phyloP scores from a whole-genome alignment of 2,888 invertebrate genomes.

The Drosophila antonietae region DNA sequence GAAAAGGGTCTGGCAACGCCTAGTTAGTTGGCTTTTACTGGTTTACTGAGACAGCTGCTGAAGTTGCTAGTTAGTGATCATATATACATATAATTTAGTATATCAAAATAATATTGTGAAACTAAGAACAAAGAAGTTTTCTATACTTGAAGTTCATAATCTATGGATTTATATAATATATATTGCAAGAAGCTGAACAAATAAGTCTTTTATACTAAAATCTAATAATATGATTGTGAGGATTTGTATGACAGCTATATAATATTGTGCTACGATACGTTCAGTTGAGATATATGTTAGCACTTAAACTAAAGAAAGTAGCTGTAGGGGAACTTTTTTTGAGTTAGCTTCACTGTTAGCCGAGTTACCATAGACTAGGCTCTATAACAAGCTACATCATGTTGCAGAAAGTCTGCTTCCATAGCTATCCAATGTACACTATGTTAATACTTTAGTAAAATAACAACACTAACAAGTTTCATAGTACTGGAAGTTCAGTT shows the following conservation, averaged over 20 bases:
- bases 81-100: background rate
- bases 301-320: rapidly evolving
- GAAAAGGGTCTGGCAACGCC: background rate
- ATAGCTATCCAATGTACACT: background rate
- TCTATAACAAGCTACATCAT: background rate
- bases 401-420: too few relatives aligned
- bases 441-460: background rate
- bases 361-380: background rate
- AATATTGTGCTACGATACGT: background rate
- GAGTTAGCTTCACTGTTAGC: background rate
- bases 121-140: background rate
- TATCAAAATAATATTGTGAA: too few relatives aligned
- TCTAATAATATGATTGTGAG: too few relatives aligned
- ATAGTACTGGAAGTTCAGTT: too few relatives aligned
- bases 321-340: too few relatives aligned
- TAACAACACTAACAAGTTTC: too few relatives aligned
- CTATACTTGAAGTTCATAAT: too few relatives aligned
- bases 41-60: background rate
- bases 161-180: too few relatives aligned
- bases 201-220: too few relatives aligned
- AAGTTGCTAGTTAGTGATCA: background rate
- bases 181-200: too few relatives aligned
- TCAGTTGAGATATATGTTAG: background rate
- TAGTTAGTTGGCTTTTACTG: background rate
- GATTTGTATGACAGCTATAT: background rate